A percentile compares a stretch with the other conserved stretches of the same genome.
phyloP scores from a whole-genome alignment of 2,888 invertebrate species.

The Yponomeuta malinellus region DNA sequence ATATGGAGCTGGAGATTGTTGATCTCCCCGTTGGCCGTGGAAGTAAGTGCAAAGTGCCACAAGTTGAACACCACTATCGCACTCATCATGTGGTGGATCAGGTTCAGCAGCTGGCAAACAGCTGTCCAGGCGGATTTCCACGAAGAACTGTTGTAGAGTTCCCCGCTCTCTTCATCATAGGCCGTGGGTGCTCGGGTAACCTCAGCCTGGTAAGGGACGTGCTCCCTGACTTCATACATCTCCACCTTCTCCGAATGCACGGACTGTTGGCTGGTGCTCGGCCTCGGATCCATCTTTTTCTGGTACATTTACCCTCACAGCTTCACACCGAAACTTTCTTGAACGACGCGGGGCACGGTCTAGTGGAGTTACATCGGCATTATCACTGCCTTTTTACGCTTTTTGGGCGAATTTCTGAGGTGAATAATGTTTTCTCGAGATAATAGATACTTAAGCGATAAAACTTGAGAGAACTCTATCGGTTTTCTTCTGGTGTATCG shows the following conservation, averaged over 20 bases:
- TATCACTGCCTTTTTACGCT: conserved; percentile 39
- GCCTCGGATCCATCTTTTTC: conserved; percentile 53
- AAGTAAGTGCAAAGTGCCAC: conserved; percentile 62
- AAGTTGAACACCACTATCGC: conserved; percentile 63
- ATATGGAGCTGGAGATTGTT: conserved; percentile 65
- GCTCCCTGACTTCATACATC: conserved; percentile 64
- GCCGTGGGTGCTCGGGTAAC: conserved; percentile 55
- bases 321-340: background rate
- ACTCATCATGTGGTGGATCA: conserved; percentile 64
- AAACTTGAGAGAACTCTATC: conserved; percentile 40
- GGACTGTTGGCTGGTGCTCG: conserved; percentile 53
- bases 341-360: conserved; percentile 26
- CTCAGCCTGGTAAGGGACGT: conserved; percentile 66
- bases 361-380: conserved; percentile 33
- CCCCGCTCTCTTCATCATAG: conserved; percentile 62
- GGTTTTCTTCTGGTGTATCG: conserved; percentile 35
- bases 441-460: conserved; percentile 20
- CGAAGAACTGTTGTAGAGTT: conserved; percentile 37
- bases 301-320: conserved; percentile 32
- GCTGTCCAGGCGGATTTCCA: conserved; percentile 64
- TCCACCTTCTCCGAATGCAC: conserved; percentile 49
- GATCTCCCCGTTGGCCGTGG: conserved; percentile 53
- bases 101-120: conserved; percentile 61
- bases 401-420: conserved; percentile 1
- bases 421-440: conserved; percentile 21